Base-by-base conservation (phyloP, 2,888 invertebrate species). In the Drosophila falleni region DNA sequence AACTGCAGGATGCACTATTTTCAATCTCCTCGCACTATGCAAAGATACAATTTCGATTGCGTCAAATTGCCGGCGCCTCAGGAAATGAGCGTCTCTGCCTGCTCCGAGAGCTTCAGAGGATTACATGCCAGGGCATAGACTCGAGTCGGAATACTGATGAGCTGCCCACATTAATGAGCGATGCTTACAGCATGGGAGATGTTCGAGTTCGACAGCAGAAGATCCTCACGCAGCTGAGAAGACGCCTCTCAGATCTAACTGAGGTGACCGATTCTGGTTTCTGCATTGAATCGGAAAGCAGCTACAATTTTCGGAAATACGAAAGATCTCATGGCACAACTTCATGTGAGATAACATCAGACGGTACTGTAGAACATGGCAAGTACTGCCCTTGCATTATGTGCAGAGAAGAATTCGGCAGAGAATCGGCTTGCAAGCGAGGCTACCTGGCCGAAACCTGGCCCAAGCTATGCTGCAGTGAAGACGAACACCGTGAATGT, bases 11-110 rank as follows among this genome's bases (percentile, higher is more conserved):
- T 5, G 82, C 90, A 0, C 82, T 89, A 10, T 88, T 91, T 9
- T 49, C 78, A 5, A 61, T 91, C 4, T 87, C 89, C 8, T 82
- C 91, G 9, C 90, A 91, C 49, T 85, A 89, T 69, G 91, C 91
- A 1, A 89, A 88, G 8, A 72, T 91, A 15, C 91, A 91, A 59
- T 90, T 91, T 39, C 85, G 91, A 1, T 39, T 91, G 42, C 80
- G 90, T 0, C 91, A 91, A 51, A 80, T 91, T 5, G 54, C 89
- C 2, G 62, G 64, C 0, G 82, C 91, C 0, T 46, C 80, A 3
- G 79, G 81, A 0, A 42, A 39, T 2, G 88, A 91, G 55, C 85
- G 83, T 0, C 19, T 74, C 0, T 41, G 39, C 9, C 51, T 91
- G 9, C 60, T 92, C 0, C 39, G 56, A 0, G 91, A 91, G 6